Evolutionary conservation across 2,888 invertebrate genomes (phyloP), one percentile per base, ranked within the genome.

Genomic region (Lasioglossum marginatum): DNA sequence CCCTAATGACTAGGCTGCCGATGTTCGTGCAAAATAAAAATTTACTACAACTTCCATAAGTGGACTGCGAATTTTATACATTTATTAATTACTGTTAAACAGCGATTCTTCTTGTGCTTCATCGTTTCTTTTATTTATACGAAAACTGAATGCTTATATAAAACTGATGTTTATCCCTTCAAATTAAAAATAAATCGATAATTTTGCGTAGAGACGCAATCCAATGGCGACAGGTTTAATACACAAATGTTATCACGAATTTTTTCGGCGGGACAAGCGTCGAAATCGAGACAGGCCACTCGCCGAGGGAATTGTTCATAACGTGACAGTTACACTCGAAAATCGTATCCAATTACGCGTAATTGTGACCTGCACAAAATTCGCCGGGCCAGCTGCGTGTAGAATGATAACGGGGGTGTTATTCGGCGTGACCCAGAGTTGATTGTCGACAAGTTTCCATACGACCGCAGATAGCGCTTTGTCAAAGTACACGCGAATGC

Each of bases 391-490:
- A 43, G 19, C 52, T 63, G 37, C 57, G 63, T 52, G 73, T 52
- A 60, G 74, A 74, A 77, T 77, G 45, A 72, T 57, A 52, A 43
- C 37, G 48, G 34, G 66, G 16, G 19, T 31, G 76, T 76, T 57
- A 83, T 73, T 60, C 48, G 60, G 52, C 27, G 48, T 45, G 14
- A 27, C 45, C 60, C 45, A 37, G 66, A 57, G 84, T 81, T 73
- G 81, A 86, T 85, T 81, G 78, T 85, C 85, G 81, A 75, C 79
- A 82, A 85, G 79, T 77, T 86, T 77, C 63, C 81, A 79, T 74
- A 79, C 70, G 77, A 77, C 77, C 85, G 74, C 84, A 73, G 76
- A 82, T 79, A 85, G 77, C 78, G 85, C 73, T 52, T 79, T 77
- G 85, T 79, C 81, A 77, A 74, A 74, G 77, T 73, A 74, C 77